Evolutionary conservation across 1,140 invertebrate genomes (phyloP), one percentile per base, ranked within the genome.

Genomic region (Xylocopa sonorina): DNA sequence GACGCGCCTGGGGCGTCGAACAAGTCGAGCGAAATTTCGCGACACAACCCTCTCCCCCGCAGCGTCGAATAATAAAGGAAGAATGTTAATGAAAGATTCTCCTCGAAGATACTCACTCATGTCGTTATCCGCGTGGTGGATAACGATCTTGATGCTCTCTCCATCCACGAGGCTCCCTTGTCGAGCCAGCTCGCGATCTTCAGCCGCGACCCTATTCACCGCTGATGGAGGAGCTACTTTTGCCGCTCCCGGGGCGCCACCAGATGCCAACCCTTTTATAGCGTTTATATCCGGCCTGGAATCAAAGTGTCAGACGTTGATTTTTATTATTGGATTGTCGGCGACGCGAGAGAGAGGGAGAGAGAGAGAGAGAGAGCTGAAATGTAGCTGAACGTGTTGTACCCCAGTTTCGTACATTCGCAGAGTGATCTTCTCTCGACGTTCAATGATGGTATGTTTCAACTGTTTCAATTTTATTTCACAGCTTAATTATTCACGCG

Each of bases 71-170:
- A 58, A 68, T 32, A 14, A 14, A 9, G 5, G 5, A 10, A 7
- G 6, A 7, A 50, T 5, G 62, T 74, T 74, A 64, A 74, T 41
- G 58, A 64, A 29, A 51, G 48, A 32, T 29, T 43, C 21, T 57
- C 4, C 1, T 29, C 0, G 0, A 10, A 53, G 29, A 55, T 68
- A 68, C 92, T 93, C 74, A 94, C 94, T 89, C 71, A 92, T 88
- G 73, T 94, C 94, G 72, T 93, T 94, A 91, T 98, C 97, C 27
- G 98, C 97, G 88, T 98, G 97, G 88, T 98, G 97, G 85, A 98
- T 98, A 72, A 98, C 97, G 83, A 98, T 98, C 86, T 97, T 96
- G 83, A 98, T 98, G 62, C 96, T 97, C 92, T 98, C 97, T 0
- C 97, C 97, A 87, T 98, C 97, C 67, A 96, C 96, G 24, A 97